Evolutionary conservation across 2,888 invertebrate species (phyloP).

Genomic region (Parnassius smintheus): DNA sequence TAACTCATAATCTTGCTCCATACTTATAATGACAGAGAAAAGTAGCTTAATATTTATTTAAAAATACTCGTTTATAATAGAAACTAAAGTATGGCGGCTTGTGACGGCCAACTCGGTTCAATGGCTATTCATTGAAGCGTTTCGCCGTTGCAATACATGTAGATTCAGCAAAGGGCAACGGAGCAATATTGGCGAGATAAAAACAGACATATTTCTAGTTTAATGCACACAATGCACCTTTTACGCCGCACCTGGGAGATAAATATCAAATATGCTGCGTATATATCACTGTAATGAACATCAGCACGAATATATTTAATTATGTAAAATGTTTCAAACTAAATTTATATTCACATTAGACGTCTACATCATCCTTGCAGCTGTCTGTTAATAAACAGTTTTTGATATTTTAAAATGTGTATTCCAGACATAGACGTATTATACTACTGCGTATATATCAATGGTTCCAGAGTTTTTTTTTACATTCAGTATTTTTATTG

Average conservation of each 20-base stretch:
- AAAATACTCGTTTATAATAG: neutral
- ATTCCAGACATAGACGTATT: too few species aligned
- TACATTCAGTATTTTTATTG: too few species aligned
- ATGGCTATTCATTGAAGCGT: slow-evolving; percentile 62
- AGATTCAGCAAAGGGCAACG: slow-evolving; percentile 51
- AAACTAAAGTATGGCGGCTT: slow-evolving; percentile 45
- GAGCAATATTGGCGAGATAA: slow-evolving; percentile 43
- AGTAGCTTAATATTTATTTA: too few species aligned
- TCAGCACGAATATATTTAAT: slow-evolving; percentile 9
- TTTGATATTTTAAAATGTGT: too few species aligned
- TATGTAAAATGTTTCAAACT: slow-evolving; percentile 4
- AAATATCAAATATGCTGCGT: slow-evolving; percentile 7
- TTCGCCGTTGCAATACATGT: slow-evolving; percentile 45
- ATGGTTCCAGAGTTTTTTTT: too few species aligned
- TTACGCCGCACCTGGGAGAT: neutral
- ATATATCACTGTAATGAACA: slow-evolving; percentile 4
- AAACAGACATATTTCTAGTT: slow-evolving; percentile 44
- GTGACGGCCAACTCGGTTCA: slow-evolving; percentile 61
- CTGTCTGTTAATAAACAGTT: neutral
- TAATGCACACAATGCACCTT: slow-evolving; percentile 34
- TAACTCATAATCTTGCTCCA: too few species aligned
- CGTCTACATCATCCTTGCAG: slow-evolving; percentile 13
- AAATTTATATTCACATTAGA: slow-evolving; percentile 16
- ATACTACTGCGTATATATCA: too few species aligned
- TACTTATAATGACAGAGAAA: too few species aligned